phyloP scores from a whole-genome alignment of 2,113 vertebrate genomes.

The Arizona elegans region DNA sequence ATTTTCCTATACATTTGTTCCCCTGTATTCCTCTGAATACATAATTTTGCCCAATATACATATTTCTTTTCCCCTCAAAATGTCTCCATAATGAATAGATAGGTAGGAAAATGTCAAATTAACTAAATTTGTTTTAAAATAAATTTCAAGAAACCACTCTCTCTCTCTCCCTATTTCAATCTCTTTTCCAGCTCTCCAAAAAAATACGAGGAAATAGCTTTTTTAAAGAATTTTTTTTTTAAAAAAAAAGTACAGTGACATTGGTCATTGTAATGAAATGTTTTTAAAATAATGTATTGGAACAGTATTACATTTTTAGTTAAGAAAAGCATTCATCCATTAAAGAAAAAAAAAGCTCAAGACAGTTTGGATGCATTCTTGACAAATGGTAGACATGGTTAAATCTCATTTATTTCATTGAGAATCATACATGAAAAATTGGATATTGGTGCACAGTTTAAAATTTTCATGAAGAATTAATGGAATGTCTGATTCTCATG shows the following conservation, averaged over 20 bases:
- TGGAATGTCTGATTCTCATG: not conserved
- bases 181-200: not conserved
- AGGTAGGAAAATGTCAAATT: not conserved
- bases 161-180: not conserved
- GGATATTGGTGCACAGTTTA: not conserved
- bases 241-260: not conserved
- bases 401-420: not conserved
- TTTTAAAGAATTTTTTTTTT: not conserved
- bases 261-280: not conserved
- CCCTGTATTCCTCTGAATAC: not conserved
- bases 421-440: not conserved
- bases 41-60: not conserved
- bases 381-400: not conserved
- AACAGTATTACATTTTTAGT: not conserved
- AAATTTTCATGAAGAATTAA: not conserved
- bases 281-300: not conserved
- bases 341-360: not conserved
- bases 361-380: not conserved
- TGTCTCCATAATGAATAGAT: not conserved
- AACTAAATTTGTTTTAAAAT: not conserved
- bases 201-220: not conserved
- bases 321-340: not conserved
- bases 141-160: not conserved
- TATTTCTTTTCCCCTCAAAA: not conserved
- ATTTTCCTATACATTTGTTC: not conserved